Conservation (phyloP, 2,113 vertebrate species). For the Corythornis madagascariensis region DNA sequence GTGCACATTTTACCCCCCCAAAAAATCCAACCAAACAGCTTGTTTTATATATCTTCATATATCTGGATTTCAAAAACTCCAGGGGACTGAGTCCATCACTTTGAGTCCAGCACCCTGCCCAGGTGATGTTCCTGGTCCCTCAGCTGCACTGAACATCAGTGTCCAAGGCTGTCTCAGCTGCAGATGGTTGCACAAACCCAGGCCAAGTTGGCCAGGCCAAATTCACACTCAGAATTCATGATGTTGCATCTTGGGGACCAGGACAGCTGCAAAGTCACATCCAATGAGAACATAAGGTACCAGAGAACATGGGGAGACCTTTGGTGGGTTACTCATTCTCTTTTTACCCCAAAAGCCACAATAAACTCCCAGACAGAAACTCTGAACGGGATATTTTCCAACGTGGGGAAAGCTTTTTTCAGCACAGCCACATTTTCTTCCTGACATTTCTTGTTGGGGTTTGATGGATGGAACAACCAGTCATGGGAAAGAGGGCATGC, state of each 20-base stretch:
- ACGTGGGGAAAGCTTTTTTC: background rate
- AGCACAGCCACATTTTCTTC: background rate
- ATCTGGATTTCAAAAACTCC: background rate
- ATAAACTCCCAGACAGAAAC: background rate
- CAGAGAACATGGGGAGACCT: background rate
- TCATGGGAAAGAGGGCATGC: rapidly evolving
- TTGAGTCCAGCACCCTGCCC: background rate
- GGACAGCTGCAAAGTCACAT: background rate
- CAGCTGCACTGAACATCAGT: background rate
- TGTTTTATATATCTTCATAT: background rate
- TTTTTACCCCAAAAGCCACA: background rate
- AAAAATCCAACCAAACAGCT: background rate
- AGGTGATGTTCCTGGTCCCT: rapidly evolving
- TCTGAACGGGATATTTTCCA: rapidly evolving
- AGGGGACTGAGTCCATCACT: background rate
- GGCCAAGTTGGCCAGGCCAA: background rate
- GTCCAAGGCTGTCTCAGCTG: background rate
- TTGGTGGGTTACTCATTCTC: background rate
- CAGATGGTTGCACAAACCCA: background rate
- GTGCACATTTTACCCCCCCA: background rate
- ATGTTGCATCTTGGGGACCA: background rate
- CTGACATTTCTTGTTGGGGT: background rate
- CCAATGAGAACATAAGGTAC: background rate
- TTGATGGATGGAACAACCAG: rapidly evolving
- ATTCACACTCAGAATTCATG: background rate